Percentiles rank a stretch among this genome's conserved stretches.
Conservation (phyloP, 2,888 invertebrate species). For the Drosophila quinaria region DNA sequence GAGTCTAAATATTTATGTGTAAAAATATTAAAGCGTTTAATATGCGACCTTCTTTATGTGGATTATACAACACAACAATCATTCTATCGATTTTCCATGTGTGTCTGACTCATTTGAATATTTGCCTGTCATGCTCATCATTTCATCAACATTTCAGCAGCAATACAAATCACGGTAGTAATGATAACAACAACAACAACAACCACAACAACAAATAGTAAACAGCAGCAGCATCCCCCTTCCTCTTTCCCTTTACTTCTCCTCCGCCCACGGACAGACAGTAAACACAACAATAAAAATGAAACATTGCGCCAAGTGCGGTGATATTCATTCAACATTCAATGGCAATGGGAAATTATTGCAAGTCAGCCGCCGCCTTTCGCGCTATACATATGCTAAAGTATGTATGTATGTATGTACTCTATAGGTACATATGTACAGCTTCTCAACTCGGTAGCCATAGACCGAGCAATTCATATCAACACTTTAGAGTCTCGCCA, state of each 20-base stretch:
- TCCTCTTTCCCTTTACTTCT: constrained; percentile 1
- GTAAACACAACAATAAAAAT: constrained; percentile 51
- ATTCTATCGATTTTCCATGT: constrained; percentile 79
- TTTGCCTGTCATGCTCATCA: constrained; percentile 70
- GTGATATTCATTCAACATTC: constrained; percentile 67
- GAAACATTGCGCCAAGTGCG: constrained; percentile 70
- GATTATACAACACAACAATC: constrained; percentile 71
- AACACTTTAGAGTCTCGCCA: constrained; percentile 23
- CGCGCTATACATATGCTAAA: constrained; percentile 15
- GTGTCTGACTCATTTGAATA: constrained; percentile 71
- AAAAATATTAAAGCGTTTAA: constrained; percentile 75
- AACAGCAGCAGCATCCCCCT: constrained; percentile 39
- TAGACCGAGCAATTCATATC: constrained; percentile 24
- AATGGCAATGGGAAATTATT: constrained; percentile 68
- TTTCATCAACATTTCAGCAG: constrained; percentile 67
- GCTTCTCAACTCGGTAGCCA: constrained; percentile 61
- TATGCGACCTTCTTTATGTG: constrained; percentile 68
- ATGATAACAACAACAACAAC: constrained; percentile 62
- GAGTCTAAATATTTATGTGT: constrained; percentile 71
- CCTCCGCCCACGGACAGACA: not conserved
- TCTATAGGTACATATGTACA: constrained; percentile 16
- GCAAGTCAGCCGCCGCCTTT: constrained; percentile 76
- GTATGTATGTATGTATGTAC: constrained; percentile 9
- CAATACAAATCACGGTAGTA: constrained; percentile 74
- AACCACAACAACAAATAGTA: constrained; percentile 46